Evolutionary conservation across 2,113 vertebrate genomes (phyloP).

Genomic region (Neolamprologus sp.): DNA sequence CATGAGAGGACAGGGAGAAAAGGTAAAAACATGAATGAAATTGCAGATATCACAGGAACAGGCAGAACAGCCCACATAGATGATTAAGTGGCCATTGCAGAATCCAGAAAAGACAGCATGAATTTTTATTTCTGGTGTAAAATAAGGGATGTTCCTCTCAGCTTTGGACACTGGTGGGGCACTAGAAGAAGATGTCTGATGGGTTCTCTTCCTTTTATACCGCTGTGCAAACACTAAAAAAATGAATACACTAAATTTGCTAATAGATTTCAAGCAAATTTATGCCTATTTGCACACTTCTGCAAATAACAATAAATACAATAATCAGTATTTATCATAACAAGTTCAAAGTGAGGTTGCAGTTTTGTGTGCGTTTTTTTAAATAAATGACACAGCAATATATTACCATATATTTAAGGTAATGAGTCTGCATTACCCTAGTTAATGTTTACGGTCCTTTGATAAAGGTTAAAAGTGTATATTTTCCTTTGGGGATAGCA

Average conservation of each 20-base stretch:
- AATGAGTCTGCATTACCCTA: neutral
- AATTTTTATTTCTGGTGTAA: neutral
- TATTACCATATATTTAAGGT: neutral
- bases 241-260: neutral
- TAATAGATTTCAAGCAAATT: neutral
- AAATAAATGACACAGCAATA: neutral
- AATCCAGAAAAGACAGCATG: neutral
- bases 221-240: neutral
- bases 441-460: neutral
- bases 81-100: neutral
- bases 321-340: neutral
- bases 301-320: neutral
- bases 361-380: neutral
- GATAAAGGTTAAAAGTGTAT: neutral
- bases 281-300: neutral
- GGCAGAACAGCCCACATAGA: neutral
- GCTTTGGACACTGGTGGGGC: neutral
- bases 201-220: neutral
- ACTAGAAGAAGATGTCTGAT: neutral
- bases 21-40: neutral
- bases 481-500: neutral
- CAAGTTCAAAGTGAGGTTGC: neutral
- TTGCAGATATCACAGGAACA: neutral
- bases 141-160: neutral
- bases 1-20: neutral